Evolutionary conservation across 2,888 invertebrate genomes (phyloP).

Genomic region (Morpho deidamia): DNA sequence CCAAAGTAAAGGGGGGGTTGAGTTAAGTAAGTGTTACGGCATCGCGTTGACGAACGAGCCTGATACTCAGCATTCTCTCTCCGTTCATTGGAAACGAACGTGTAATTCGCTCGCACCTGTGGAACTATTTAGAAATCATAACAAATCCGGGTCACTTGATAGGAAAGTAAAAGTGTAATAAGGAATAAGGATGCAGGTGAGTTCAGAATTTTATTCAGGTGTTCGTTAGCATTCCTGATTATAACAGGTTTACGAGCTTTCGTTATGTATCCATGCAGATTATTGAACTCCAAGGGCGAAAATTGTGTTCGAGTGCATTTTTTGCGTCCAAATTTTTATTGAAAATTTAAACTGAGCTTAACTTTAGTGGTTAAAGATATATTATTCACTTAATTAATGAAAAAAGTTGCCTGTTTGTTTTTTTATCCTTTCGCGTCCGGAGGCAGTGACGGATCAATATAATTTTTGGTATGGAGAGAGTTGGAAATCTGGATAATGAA

Average conservation of each 20-base stretch:
- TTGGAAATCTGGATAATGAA: too few species aligned
- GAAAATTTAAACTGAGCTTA: not conserved
- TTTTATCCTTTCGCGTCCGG: too few species aligned
- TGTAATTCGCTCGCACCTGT: slow-evolving; percentile 43
- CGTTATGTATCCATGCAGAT: slow-evolving; percentile 30
- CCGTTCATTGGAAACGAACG: slow-evolving; percentile 35
- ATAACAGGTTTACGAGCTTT: slow-evolving; percentile 29
- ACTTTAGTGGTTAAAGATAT: not conserved
- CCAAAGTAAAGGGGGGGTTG: slow-evolving; percentile 34
- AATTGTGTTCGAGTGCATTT: slow-evolving; percentile 1
- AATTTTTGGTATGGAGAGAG: too few species aligned
- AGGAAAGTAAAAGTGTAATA: slow-evolving; percentile 59
- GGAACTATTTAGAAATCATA: slow-evolving; percentile 46
- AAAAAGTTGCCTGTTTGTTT: too few species aligned
- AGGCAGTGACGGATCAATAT: too few species aligned
- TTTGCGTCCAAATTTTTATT: not conserved
- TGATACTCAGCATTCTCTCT: slow-evolving; percentile 49
- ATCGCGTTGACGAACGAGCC: slow-evolving; percentile 35
- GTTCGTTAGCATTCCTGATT: slow-evolving; percentile 30
- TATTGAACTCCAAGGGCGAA: slow-evolving; percentile 44
- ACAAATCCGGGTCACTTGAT: slow-evolving; percentile 55
- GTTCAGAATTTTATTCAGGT: slow-evolving; percentile 23
- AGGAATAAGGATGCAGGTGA: slow-evolving; percentile 57
- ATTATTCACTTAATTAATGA: too few species aligned
- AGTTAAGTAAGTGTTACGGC: slow-evolving; percentile 75